Percentiles rank a stretch among this genome's conserved stretches.
Conservation (phyloP, 2,797 vertebrate genomes). For the Zalophus californianus region DNA sequence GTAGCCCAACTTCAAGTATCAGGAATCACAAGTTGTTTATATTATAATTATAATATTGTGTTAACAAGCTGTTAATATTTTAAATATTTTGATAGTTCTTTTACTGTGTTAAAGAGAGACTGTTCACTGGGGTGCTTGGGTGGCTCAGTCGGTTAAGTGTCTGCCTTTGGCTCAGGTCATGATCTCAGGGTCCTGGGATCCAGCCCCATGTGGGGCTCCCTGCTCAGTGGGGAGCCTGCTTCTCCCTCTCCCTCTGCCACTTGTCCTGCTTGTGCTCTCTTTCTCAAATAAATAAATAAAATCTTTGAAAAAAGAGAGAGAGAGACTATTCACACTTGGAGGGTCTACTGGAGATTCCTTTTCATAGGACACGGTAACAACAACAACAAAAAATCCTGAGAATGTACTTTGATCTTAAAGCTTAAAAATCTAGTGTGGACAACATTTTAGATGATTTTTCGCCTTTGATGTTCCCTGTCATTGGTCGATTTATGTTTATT, state of each 20-base stretch:
- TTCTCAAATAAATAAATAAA: background rate
- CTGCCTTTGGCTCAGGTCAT: background rate
- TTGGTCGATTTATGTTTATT: conserved; percentile 41
- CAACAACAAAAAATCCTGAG: background rate
- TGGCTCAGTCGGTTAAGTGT: too few relatives aligned
- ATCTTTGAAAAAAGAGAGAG: background rate
- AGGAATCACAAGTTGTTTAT: conserved; percentile 32
- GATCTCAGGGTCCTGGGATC: background rate
- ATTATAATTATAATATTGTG: conserved; percentile 23
- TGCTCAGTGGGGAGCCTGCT: background rate
- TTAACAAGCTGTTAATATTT: conserved; percentile 55
- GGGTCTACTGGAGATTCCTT: background rate
- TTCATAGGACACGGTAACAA: background rate
- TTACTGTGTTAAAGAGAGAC: conserved; percentile 15
- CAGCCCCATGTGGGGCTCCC: background rate
- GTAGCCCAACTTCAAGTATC: conserved; percentile 43
- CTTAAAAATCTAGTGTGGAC: background rate
- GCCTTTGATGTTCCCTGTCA: conserved; percentile 44
- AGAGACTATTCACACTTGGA: background rate
- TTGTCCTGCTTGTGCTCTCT: background rate
- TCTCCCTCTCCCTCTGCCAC: background rate
- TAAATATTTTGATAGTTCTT: conserved; percentile 63
- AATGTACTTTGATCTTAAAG: conserved; percentile 53
- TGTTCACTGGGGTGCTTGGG: background rate
- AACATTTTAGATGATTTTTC: conserved; percentile 11